These are phyloP conservation scores for Acrobasis repandana DNA, from an alignment of 2,888 invertebrate genomes.

Conservation along the genomic window DNA sequence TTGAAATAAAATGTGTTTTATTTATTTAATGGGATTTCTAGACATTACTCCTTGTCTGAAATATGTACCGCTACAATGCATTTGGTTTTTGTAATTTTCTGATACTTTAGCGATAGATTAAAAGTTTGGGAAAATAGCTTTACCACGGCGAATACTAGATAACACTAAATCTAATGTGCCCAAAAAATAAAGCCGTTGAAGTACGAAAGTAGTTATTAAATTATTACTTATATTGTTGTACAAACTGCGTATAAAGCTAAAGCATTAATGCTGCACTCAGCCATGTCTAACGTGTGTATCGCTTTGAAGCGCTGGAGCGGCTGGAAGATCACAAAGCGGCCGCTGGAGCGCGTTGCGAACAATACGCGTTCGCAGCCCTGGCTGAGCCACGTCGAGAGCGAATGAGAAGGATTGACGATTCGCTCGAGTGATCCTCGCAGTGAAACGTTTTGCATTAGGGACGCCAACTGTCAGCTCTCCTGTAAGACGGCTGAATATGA, in stretches of 20 bases:
- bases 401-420: constrained; percentile 23
- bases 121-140: no score
- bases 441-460: constrained; percentile 18
- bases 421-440: constrained; percentile 16
- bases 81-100: no score
- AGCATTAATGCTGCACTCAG: constrained; percentile 22
- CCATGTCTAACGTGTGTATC: constrained; percentile 17
- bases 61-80: no score
- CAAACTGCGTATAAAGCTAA: not conserved
- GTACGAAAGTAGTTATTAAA: no score
- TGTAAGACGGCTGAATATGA: not conserved
- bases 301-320: constrained; percentile 22
- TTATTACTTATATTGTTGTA: not conserved
- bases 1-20: no score
- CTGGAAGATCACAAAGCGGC: constrained; percentile 22
- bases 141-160: no score
- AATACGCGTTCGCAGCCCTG: constrained; percentile 12
- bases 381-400: constrained; percentile 13
- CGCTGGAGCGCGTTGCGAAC: constrained; percentile 13
- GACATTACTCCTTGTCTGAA: no score
- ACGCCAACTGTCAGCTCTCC: not conserved
- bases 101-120: no score
- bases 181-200: no score
- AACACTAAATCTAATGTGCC: no score
- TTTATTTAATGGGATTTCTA: no score